Evolutionary conservation across 2,888 invertebrate species (phyloP).

Genomic region (Notodonta ziczac): DNA sequence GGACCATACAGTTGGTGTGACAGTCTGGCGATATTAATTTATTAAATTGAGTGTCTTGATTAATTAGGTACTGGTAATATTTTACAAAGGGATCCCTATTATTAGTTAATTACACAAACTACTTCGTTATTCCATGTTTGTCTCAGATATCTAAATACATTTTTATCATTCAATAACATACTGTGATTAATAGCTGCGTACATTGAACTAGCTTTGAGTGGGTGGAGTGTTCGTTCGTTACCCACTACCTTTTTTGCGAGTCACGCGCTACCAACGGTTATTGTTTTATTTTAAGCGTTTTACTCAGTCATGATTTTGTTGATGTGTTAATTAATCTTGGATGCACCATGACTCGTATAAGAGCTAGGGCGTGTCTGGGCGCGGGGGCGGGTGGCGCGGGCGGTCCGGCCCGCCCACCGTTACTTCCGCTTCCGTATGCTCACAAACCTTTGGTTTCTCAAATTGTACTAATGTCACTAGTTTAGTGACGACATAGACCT

Average conservation of each 20-base stretch:
- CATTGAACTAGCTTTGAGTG: slow-evolving; percentile 34
- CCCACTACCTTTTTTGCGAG: slow-evolving; percentile 33
- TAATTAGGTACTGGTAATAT: no score
- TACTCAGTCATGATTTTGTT: slow-evolving; percentile 2
- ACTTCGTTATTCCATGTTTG: neutral
- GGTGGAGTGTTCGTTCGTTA: slow-evolving; percentile 32
- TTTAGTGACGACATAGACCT: neutral
- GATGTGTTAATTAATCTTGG: slow-evolving; percentile 65
- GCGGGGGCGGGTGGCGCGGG: slow-evolving; percentile 74
- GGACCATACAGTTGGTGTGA: no score
- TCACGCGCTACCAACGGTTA: slow-evolving; percentile 16
- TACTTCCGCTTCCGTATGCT: slow-evolving; percentile 79
- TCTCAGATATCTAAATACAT: neutral
- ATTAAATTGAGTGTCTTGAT: neutral
- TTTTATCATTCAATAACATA: slow-evolving; percentile 22
- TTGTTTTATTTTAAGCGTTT: slow-evolving; percentile 9
- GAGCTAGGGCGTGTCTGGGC: slow-evolving; percentile 79
- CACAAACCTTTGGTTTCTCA: slow-evolving; percentile 43
- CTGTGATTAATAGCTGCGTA: slow-evolving; percentile 38
- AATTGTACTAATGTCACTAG: neutral
- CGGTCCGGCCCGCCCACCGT: slow-evolving; percentile 80
- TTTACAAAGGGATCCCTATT: no score
- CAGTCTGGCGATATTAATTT: no score
- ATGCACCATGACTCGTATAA: slow-evolving; percentile 60
- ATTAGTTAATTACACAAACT: no score